Evolutionary conservation across 2,797 vertebrate species (phyloP).

Genomic region (Xiphorhynchus erythropygius): DNA sequence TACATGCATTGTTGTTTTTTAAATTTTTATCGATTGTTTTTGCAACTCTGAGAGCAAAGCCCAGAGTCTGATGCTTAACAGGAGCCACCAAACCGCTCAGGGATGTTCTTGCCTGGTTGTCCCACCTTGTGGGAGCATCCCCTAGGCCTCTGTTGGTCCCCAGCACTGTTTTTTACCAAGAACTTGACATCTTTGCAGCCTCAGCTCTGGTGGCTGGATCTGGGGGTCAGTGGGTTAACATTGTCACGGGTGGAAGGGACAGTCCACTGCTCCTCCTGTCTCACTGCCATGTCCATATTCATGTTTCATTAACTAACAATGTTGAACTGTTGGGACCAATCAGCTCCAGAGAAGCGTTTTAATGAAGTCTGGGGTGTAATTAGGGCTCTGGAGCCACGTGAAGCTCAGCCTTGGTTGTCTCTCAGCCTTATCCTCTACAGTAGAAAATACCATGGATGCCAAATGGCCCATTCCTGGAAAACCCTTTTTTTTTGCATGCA

Average conservation of each 20-base stretch:
- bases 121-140: background rate
- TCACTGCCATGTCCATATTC: fast-evolving
- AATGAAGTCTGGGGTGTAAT: background rate
- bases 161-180: background rate
- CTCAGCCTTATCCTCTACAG: background rate
- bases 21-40: fast-evolving
- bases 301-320: background rate
- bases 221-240: background rate
- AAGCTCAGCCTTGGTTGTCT: background rate
- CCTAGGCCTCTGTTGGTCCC: background rate
- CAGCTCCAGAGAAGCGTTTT: background rate
- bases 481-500: background rate
- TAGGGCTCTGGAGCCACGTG: background rate
- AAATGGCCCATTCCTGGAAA: background rate
- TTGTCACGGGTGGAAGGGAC: background rate
- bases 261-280: background rate
- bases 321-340: background rate
- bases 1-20: fast-evolving
- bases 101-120: background rate
- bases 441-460: background rate
- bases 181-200: background rate
- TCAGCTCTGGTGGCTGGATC: background rate
- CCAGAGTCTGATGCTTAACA: background rate
- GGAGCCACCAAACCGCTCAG: background rate
- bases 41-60: background rate